These are phyloP conservation scores for Drosophila mayri DNA, from an alignment of 1,140 invertebrate genomes.

Conservation along the genomic window DNA sequence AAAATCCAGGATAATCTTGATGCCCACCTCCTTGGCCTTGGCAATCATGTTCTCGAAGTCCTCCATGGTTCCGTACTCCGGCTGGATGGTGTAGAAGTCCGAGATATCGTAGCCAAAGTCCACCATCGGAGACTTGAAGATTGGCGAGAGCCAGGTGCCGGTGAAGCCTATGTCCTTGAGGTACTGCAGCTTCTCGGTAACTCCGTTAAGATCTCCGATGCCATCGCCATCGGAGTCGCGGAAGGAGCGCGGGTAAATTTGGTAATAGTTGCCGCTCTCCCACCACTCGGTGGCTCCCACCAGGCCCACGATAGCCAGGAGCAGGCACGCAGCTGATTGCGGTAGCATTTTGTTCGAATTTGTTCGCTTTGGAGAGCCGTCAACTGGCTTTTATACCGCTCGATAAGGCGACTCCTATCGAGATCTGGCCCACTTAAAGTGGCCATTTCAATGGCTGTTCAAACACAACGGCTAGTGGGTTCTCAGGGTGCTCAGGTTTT, in stretches of 20 bases:
- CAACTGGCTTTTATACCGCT: slow-evolving; percentile 50
- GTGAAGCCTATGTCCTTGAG: slow-evolving; percentile 86
- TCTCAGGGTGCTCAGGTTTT: slow-evolving; percentile 27
- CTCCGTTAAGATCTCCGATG: slow-evolving; percentile 89
- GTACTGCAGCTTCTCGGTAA: slow-evolving; percentile 86
- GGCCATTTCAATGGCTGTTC: slow-evolving; percentile 57
- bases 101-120: slow-evolving; percentile 92
- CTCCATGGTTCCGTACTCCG: slow-evolving; percentile 89
- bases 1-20: slow-evolving; percentile 89
- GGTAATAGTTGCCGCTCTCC: slow-evolving; percentile 90
- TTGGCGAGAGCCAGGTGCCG: slow-evolving; percentile 90
- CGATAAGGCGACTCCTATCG: slow-evolving; percentile 57
- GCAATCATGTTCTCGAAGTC: slow-evolving; percentile 89
- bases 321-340: slow-evolving; percentile 48
- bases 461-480: slow-evolving; percentile 49
- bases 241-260: slow-evolving; percentile 92
- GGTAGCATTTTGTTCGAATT: slow-evolving; percentile 59
- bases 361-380: slow-evolving; percentile 20
- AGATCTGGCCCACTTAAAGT: slow-evolving; percentile 46
- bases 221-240: slow-evolving; percentile 90
- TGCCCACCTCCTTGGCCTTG: slow-evolving; percentile 86
- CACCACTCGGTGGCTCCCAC: slow-evolving; percentile 88
- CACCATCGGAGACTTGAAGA: slow-evolving; percentile 89
- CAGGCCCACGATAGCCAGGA: slow-evolving; percentile 37
- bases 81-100: slow-evolving; percentile 91